phyloP scores from a whole-genome alignment of 2,888 invertebrate genomes.

The Mylabris sibirica region DNA sequence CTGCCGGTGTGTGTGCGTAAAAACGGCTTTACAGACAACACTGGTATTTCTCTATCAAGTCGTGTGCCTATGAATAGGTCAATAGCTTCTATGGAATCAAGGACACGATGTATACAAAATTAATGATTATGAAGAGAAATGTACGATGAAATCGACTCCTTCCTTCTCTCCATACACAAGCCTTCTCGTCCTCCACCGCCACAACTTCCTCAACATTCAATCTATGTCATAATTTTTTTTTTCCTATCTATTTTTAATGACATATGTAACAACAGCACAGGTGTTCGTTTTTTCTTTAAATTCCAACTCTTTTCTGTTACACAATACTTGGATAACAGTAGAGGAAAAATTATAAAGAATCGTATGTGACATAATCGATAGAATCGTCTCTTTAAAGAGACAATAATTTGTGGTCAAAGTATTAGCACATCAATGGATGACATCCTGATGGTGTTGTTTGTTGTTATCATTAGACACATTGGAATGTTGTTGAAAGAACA shows the following conservation, averaged over 20 bases:
- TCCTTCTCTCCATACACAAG: background rate
- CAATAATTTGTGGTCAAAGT: too few species aligned
- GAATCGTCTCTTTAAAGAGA: too few species aligned
- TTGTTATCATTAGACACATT: conserved; percentile 3
- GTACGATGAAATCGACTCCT: too few species aligned
- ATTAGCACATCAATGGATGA: too few species aligned
- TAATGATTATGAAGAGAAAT: background rate
- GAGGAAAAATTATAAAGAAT: conserved; percentile 40
- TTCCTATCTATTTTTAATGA: background rate
- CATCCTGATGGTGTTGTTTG: background rate
- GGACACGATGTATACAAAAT: conserved; percentile 35
- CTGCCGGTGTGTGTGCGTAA: too few species aligned
- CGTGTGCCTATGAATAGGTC: conserved; percentile 47
- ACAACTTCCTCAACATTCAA: background rate
- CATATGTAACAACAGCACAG: background rate
- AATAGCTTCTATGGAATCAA: conserved; percentile 49
- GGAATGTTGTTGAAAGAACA: conserved; percentile 27
- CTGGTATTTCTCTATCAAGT: conserved; percentile 34
- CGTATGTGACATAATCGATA: conserved; percentile 46
- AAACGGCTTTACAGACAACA: background rate
- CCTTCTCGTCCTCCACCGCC: too few species aligned
- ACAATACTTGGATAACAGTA: background rate
- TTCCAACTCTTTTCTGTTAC: background rate
- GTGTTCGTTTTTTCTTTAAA: background rate
- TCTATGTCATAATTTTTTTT: conserved; percentile 2